Conservation (phyloP, 2,888 invertebrate species). For the Galerucella pusilla region DNA sequence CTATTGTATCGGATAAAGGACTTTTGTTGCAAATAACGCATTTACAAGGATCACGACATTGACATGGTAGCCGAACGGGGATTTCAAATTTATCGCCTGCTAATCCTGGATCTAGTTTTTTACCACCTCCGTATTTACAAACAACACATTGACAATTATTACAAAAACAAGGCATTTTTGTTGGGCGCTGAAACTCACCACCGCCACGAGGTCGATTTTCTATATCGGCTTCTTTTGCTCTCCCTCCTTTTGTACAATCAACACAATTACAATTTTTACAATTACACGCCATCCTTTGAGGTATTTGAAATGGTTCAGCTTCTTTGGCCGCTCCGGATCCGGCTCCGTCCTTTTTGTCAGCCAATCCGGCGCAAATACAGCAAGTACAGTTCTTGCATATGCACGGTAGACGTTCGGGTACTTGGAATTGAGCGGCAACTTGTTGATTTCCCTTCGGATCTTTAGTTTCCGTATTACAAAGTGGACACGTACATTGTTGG, state of each 20-base stretch:
- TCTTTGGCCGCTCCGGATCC: slow-evolving; percentile 16
- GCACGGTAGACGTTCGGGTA: slow-evolving; percentile 31
- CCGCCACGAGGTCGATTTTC: slow-evolving; percentile 1
- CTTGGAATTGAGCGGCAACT: slow-evolving; percentile 23
- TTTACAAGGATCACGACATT: neutral
- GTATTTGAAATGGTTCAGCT: slow-evolving; percentile 41
- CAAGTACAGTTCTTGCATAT: slow-evolving; percentile 20
- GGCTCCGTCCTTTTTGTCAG: neutral
- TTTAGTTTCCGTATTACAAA: slow-evolving; percentile 5
- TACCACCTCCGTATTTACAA: slow-evolving; percentile 42
- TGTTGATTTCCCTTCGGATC: neutral
- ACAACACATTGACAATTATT: slow-evolving; percentile 40
- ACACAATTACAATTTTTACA: slow-evolving; percentile 43
- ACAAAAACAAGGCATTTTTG: slow-evolving; percentile 40
- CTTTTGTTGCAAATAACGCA: slow-evolving; percentile 1
- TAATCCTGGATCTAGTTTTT: neutral
- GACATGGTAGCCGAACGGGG: slow-evolving; percentile 6
- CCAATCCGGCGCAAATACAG: neutral
- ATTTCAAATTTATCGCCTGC: slow-evolving; percentile 10
- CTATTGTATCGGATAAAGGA: neutral
- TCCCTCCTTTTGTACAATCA: slow-evolving; percentile 30
- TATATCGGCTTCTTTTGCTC: neutral
- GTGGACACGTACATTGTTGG: slow-evolving; percentile 26
- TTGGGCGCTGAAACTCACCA: slow-evolving; percentile 36
- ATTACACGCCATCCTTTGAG: slow-evolving; percentile 36